Base-by-base conservation (phyloP, 2,797 vertebrate genomes). In the Florisuga fusca region DNA sequence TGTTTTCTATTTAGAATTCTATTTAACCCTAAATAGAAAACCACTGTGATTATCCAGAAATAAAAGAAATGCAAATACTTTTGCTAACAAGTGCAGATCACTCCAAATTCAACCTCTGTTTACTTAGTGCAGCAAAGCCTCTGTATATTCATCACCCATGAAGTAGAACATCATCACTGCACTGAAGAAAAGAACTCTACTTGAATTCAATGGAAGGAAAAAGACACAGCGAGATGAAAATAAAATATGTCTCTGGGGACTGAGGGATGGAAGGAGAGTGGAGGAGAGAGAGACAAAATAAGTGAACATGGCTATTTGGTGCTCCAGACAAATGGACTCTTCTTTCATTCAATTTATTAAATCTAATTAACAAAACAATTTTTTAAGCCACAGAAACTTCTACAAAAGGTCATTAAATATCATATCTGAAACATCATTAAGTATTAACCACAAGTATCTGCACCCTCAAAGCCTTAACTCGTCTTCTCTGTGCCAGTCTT, bases 351-450 rank as follows among this genome's bases (percentile, higher is more conserved):
- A 71, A 90, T 77, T 86, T 84, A 77, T 75, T 85, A 55, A 84
- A 95, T 80, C 54, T 77, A 85, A 95, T 90, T 94, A 21, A 11
- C 71, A 92, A 87, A 61, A 83, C 17, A 67, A 34, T 61, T 82
- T 73, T 82, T 58, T 82, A 84, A 58, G 29, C 26, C 45, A 71
- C 15, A 87, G 84, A 94, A 92, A 80, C 36, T 21, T 51, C 68
- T 51, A 62, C 29, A 72, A 77, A 92, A 72, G 87, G 90, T 53
- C 72, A 72, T 59, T 69, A 88, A 81, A 63, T 69, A 82, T 73
- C 3, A 66, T 34, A 31, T 63, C 45, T 82, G 72, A 91, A 89
- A 78, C 16, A 53, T 69, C 29, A 41, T 66, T 61, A 74, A 78
- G 26, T 59, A 91, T 61, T 68, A 88, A 66, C 17, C 17, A 53